Evolutionary conservation across 2,113 vertebrate genomes (phyloP), one percentile per base, ranked within the genome.

Genomic region (Thomomys bottae): DNA sequence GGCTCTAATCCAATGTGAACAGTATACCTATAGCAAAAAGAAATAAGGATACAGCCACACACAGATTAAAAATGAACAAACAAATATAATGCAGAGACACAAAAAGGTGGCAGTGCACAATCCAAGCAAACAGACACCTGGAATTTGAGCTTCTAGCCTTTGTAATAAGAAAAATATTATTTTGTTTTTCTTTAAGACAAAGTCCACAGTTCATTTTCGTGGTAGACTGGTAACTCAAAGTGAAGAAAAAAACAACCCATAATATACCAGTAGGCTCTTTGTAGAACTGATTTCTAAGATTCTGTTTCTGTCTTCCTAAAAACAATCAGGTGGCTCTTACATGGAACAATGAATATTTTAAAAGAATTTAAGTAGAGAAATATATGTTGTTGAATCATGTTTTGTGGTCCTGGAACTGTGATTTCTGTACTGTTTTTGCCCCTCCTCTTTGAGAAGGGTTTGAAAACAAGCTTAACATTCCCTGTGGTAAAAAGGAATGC

Each of bases 401-500:
- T 12, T 83, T 24, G 36, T 32, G 77, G 36, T 81, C 42, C 38
- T 88, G 21, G 5, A 84, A 93, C 82, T 45, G 28, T 77, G 66
- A 79, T 75, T 63, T 67, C 77, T 67, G 63, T 78, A 61, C 59
- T 68, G 18, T n/a, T 84, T 89, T 91, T 94, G 11, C 38, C 66
- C 76, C 66, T 89, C 57, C 71, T 40, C 40, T 93, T 95, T 93
- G 34, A 95, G 42, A 87, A 85, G 8, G 24, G 15, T 82, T 92
- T 93, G 77, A 82, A 93, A 95, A 87, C 77, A 95, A 84, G 80
- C 20, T 92, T 71, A 95, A 42, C n/a, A 75, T 87, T 87, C 94
- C 90, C 95, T 89, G 40, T 63, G 49, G 94, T 34, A 3, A 86
- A 86, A 84, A 84, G 20, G 36, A 68, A 38, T 95, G 36, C n/a